Percentiles rank a stretch among this genome's conserved stretches.
These are phyloP conservation scores for Melanotaenia duboulayi DNA, from an alignment of 2,113 vertebrate species.

Conservation along the genomic window DNA sequence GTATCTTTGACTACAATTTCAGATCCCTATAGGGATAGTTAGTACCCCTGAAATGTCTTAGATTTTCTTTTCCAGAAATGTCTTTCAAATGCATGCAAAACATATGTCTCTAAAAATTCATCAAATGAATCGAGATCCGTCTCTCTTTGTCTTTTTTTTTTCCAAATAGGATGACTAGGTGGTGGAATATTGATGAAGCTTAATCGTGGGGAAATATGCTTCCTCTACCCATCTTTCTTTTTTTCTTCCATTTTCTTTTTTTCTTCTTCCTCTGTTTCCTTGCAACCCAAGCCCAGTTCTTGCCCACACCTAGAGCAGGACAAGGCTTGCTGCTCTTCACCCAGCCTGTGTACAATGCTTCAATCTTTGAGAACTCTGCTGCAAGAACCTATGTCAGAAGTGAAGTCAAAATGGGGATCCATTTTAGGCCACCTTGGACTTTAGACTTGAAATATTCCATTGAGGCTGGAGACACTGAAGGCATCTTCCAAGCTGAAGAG, in stretches of 20 bases:
- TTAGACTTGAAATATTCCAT: slow-evolving; percentile 93
- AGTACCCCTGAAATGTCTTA: slow-evolving; percentile 41
- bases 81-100: slow-evolving; percentile 27
- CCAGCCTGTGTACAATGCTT: slow-evolving; percentile 90
- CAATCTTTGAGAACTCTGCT: slow-evolving; percentile 93
- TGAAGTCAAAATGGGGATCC: slow-evolving; percentile 91
- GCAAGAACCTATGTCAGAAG: slow-evolving; percentile 91
- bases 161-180: slow-evolving; percentile 84
- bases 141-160: slow-evolving; percentile 58
- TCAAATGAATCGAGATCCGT: slow-evolving; percentile 49
- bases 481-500: slow-evolving; percentile 93
- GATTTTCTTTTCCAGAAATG: slow-evolving; percentile 30
- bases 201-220: slow-evolving; percentile 84
- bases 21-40: slow-evolving; percentile 36
- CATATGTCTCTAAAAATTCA: slow-evolving; percentile 1
- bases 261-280: slow-evolving; percentile 76
- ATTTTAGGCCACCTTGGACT: slow-evolving; percentile 84
- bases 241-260: slow-evolving; percentile 70
- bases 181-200: slow-evolving; percentile 90
- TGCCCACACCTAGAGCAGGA: slow-evolving; percentile 68
- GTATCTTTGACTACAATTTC: slow-evolving; percentile 43
- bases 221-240: slow-evolving; percentile 55
- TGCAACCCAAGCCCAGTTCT: slow-evolving; percentile 78
- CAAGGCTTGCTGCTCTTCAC: slow-evolving; percentile 91
- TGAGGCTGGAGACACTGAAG: slow-evolving; percentile 90